Percentiles rank a stretch among this genome's conserved stretches.
Conservation (phyloP, 2,797 vertebrate species). For the Crenichthys baileyi region DNA sequence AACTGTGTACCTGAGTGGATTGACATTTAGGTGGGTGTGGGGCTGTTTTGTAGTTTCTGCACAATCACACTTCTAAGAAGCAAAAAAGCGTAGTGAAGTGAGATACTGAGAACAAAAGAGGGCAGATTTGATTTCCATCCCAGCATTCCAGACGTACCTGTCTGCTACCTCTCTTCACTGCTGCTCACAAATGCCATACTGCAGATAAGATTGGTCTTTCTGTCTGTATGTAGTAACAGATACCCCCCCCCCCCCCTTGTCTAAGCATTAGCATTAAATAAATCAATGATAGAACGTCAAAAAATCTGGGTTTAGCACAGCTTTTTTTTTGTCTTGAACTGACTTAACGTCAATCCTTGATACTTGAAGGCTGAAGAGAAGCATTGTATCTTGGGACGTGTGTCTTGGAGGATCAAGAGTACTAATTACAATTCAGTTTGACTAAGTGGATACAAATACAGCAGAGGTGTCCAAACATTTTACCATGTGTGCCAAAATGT, state of each 20-base stretch:
- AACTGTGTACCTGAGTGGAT: not conserved
- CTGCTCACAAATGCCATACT: conserved; percentile 15
- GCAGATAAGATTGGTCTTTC: conserved; percentile 12
- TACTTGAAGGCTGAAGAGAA: conserved; percentile 33
- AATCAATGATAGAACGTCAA: conserved; percentile 34
- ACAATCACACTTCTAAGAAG: conserved; percentile 2
- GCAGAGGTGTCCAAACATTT: too few species aligned
- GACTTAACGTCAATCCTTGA: conserved; percentile 21
- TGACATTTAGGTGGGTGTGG: not conserved
- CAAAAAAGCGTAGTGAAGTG: not conserved
- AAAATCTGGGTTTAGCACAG: not conserved
- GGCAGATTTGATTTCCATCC: conserved; percentile 24
- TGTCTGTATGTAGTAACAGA: not conserved
- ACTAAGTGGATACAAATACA: not conserved
- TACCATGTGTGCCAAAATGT: too few species aligned
- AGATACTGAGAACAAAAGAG: conserved; percentile 18
- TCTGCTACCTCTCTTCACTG: conserved; percentile 31
- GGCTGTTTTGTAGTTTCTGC: not conserved
- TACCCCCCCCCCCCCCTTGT: not conserved
- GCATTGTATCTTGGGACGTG: not conserved
- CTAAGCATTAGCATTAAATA: not conserved
- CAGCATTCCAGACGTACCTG: conserved; percentile 48
- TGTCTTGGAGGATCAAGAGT: not conserved
- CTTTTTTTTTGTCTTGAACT: conserved; percentile 23
- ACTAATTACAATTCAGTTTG: not conserved